These are phyloP conservation scores for Nannoperca australis DNA, from an alignment of 2,797 vertebrate species.

Conservation along the genomic window DNA sequence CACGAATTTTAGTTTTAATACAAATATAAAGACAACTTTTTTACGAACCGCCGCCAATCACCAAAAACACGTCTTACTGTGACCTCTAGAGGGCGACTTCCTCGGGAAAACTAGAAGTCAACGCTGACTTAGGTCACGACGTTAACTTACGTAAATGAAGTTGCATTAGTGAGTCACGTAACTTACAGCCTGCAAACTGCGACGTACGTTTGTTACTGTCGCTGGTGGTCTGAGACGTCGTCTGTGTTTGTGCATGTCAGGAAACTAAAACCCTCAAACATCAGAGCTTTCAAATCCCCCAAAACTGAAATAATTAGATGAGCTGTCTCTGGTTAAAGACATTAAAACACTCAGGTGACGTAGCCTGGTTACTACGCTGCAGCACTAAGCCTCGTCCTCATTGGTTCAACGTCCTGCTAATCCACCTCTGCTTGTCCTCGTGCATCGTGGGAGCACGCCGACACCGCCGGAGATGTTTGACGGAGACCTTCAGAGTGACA, in stretches of 20 bases:
- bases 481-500: conserved; percentile 25
- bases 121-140: no score
- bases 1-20: no score
- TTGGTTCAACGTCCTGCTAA: conserved; percentile 28
- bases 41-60: no score
- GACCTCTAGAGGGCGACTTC: no score
- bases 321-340: conserved; percentile 6
- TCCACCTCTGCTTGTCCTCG: neutral
- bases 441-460: conserved; percentile 7
- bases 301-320: neutral
- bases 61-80: no score
- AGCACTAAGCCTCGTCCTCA: conserved; percentile 17
- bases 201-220: no score
- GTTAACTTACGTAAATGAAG: no score
- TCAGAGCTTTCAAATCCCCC: neutral
- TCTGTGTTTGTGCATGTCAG: neutral
- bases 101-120: no score
- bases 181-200: no score
- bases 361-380: conserved; percentile 1
- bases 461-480: conserved; percentile 33
- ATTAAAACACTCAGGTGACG: conserved; percentile 21
- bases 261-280: neutral
- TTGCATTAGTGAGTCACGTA: no score
- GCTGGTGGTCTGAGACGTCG: no score
- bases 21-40: no score